phyloP scores from a whole-genome alignment of 2,888 invertebrate genomes.

The Galerucella nymphaeae region DNA sequence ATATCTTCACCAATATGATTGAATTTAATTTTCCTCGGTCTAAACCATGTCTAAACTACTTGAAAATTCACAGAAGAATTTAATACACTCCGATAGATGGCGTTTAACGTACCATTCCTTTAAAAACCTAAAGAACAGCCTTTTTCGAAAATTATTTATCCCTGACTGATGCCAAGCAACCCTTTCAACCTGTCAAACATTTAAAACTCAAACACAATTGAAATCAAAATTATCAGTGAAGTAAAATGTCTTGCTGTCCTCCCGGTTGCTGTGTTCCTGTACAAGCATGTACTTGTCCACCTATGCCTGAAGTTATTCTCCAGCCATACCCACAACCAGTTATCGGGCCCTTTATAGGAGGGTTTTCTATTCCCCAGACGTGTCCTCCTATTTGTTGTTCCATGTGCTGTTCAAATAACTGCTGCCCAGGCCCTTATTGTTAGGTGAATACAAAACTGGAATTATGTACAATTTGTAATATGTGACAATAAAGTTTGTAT shows the following conservation, averaged over 20 bases:
- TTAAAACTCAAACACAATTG: background rate
- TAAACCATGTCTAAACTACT: no score
- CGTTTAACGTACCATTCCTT: no score
- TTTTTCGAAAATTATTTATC: no score
- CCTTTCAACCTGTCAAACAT: background rate
- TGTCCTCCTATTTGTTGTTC: background rate
- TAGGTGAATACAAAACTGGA: background rate
- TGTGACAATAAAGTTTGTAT: background rate
- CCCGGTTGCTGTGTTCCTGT: conserved; percentile 6
- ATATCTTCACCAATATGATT: no score
- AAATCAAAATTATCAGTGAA: background rate
- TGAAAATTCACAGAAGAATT: no score
- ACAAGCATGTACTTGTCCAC: conserved; percentile 1
- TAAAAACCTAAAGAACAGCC: no score
- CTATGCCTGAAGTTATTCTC: background rate
- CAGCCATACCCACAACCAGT: conserved; percentile 1
- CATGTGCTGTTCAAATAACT: background rate
- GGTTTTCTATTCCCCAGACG: background rate
- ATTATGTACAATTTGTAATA: background rate
- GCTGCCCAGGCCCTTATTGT: background rate
- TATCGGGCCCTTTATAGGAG: background rate
- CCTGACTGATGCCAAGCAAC: background rate
- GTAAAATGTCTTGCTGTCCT: conserved; percentile 6
- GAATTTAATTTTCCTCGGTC: no score
- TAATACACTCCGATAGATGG: no score